A percentile compares a stretch with the other conserved stretches of the same genome.
Conservation (phyloP, 1,140 invertebrate genomes). For the Eufriesea mexicana region DNA sequence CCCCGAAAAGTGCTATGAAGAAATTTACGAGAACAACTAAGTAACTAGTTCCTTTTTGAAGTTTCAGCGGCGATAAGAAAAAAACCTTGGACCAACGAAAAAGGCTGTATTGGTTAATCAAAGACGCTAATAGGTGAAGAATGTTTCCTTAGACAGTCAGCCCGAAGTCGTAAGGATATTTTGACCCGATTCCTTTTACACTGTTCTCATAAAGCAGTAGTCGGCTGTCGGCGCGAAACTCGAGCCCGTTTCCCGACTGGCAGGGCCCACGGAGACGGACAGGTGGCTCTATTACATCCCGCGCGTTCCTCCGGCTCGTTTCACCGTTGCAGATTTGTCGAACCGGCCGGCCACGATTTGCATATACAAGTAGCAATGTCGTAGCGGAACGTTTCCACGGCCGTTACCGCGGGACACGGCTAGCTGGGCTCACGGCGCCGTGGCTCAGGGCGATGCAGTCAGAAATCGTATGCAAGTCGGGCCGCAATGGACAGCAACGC, state of each 20-base stretch:
- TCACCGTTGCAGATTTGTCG: conserved; percentile 56
- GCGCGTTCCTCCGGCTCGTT: conserved; percentile 24
- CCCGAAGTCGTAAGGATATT: not conserved
- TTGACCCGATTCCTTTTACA: not conserved
- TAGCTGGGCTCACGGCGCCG: not conserved
- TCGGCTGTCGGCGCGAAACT: not conserved
- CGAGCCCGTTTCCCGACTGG: not conserved
- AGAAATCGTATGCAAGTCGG: conserved; percentile 53
- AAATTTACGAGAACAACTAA: not conserved
- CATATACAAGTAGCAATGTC: conserved; percentile 63
- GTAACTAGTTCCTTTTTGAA: not conserved
- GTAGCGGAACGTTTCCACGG: conserved; percentile 55
- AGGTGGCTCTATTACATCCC: conserved; percentile 46
- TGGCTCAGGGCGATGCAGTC: conserved; percentile 2
- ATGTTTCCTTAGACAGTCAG: not conserved
- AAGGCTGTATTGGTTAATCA: conserved; percentile 4
- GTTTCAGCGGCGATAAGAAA: not conserved
- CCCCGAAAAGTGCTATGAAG: not conserved
- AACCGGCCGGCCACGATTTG: conserved; percentile 47
- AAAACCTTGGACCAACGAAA: not conserved
- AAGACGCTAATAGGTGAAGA: not conserved
- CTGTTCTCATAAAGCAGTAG: conserved; percentile 13
- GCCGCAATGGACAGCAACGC: conserved; percentile 40
- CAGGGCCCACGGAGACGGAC: conserved; percentile 28
- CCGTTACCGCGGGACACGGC: conserved; percentile 42